phyloP scores from a whole-genome alignment of 2,113 vertebrate species.

The Passer domesticus region DNA sequence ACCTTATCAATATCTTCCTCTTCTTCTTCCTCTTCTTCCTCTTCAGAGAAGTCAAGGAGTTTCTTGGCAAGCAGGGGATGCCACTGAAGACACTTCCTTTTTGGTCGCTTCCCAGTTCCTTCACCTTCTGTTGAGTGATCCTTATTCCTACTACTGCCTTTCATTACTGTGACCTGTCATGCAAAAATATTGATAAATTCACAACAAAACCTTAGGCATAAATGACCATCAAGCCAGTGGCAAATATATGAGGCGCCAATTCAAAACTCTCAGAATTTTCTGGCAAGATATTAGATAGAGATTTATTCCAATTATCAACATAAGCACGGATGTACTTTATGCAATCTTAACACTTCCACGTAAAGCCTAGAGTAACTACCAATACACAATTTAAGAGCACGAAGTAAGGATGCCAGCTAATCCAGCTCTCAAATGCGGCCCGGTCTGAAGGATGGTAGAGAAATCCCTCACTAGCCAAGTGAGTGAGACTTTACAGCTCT shows the following conservation, averaged over 20 bases:
- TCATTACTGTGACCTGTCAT: conserved; percentile 89
- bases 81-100: conserved; percentile 98
- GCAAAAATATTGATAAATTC: background rate
- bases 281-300: background rate
- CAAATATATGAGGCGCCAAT: background rate
- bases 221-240: background rate
- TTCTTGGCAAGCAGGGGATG: conserved; percentile 97
- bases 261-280: background rate
- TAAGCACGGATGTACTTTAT: background rate
- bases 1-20: conserved; percentile 94
- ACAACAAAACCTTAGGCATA: background rate
- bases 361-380: background rate
- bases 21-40: conserved; percentile 95
- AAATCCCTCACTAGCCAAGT: background rate
- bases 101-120: conserved; percentile 89
- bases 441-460: background rate
- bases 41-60: conserved; percentile 94
- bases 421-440: background rate
- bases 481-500: background rate
- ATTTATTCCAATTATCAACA: background rate
- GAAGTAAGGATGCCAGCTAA: background rate
- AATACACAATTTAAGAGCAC: background rate
- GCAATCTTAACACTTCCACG: background rate
- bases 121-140: conserved; percentile 89
- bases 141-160: conserved; percentile 93